Evolutionary conservation across 2,797 vertebrate genomes (phyloP).

Genomic region (Hypotaenidia okinawae): DNA sequence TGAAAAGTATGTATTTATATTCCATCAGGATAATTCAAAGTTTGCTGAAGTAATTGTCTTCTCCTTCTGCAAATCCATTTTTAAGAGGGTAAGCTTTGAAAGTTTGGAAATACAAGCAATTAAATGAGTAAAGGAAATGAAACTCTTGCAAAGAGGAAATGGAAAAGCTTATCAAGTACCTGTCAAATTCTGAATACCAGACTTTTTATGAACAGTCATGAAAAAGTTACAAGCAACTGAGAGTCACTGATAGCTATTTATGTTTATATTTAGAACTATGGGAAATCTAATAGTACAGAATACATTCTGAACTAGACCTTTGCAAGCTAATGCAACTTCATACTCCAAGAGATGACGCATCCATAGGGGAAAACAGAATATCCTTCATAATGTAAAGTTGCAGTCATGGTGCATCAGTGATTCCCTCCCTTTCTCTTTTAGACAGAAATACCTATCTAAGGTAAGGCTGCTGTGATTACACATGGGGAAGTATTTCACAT

Average conservation of each 20-base stretch:
- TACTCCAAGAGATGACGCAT: neutral
- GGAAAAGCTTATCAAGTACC: constrained; percentile 11
- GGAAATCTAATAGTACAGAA: neutral
- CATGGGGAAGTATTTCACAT: neutral
- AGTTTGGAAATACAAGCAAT: neutral
- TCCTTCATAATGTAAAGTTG: neutral
- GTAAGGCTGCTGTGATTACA: neutral
- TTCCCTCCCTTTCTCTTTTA: neutral
- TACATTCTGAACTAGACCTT: neutral
- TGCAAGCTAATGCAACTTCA: neutral
- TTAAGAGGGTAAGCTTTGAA: neutral
- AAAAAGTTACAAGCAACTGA: neutral
- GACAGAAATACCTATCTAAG: neutral
- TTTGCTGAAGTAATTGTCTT: neutral
- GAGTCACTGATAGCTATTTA: neutral
- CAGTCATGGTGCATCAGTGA: neutral
- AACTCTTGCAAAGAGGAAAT: constrained; percentile 4
- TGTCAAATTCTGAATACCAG: neutral
- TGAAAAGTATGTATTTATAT: neutral
- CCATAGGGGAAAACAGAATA: neutral
- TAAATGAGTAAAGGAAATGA: constrained; percentile 21
- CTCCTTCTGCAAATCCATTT: neutral
- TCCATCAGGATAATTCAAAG: neutral
- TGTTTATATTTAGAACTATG: neutral
- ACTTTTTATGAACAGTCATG: neutral